These are phyloP conservation scores for Caenorhabditis sp. DNA, from an alignment of 2,888 invertebrate species.

Conservation along the genomic window DNA sequence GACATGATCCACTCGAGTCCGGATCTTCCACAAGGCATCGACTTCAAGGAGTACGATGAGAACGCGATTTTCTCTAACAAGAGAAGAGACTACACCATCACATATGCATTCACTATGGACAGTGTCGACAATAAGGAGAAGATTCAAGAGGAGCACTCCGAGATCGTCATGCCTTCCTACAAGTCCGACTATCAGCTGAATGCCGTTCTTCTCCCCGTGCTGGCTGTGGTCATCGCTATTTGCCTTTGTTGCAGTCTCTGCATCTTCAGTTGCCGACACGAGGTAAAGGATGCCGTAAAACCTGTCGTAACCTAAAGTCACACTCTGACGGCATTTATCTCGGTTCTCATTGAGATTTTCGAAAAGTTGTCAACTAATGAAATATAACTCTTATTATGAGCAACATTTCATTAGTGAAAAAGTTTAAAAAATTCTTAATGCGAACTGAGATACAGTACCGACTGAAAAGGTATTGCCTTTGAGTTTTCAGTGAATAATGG, in stretches of 20 bases:
- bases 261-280: background rate
- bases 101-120: conserved; percentile 25
- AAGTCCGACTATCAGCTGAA: background rate
- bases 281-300: background rate
- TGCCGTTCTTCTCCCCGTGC: background rate
- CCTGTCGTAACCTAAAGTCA: too few relatives aligned
- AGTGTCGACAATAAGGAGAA: background rate
- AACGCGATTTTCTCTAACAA: conserved; percentile 1
- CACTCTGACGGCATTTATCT: too few relatives aligned
- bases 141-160: background rate
- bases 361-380: too few relatives aligned
- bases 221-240: background rate
- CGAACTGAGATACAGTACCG: too few relatives aligned
- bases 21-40: conserved; percentile 37
- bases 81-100: conserved; percentile 28
- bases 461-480: too few relatives aligned
- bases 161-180: background rate
- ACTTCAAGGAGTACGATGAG: conserved; percentile 21
- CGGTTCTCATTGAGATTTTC: too few relatives aligned
- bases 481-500: too few relatives aligned
- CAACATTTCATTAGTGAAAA: too few relatives aligned
- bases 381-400: too few relatives aligned
- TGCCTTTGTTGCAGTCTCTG: background rate
- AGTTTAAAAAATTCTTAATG: too few relatives aligned
- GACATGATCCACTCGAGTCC: conserved; percentile 31